phyloP scores from a whole-genome alignment of 2,888 invertebrate species.

The Macropis europaea region DNA sequence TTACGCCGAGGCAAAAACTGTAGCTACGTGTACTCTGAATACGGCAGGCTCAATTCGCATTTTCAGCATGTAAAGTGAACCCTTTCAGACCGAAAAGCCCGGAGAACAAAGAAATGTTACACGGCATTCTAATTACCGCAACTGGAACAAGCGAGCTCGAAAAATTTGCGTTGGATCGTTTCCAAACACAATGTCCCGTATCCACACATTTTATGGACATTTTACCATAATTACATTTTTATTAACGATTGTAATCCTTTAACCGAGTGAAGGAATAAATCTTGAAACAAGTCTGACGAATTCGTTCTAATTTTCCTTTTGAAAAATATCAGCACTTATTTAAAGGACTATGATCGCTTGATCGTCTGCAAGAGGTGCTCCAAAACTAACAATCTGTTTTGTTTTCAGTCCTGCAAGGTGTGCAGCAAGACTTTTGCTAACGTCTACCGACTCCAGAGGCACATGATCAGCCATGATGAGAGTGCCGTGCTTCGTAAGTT shows the following conservation, averaged over 20 bases:
- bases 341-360: not conserved
- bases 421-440: conserved; percentile 99
- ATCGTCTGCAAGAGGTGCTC: not conserved
- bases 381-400: conserved; percentile 1
- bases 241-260: not conserved
- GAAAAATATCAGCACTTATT: not conserved
- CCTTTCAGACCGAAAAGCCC: not conserved
- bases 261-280: not conserved
- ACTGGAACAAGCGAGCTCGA: not conserved
- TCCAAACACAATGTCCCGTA: too few relatives aligned
- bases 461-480: conserved; percentile 99
- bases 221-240: too few relatives aligned
- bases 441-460: conserved; percentile 97
- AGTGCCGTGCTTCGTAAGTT: conserved; percentile 97
- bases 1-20: not conserved
- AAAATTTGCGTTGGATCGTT: not conserved
- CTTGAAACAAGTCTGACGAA: too few relatives aligned
- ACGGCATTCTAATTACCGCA: not conserved
- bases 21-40: not conserved
- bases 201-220: too few relatives aligned
- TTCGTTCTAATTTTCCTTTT: too few relatives aligned
- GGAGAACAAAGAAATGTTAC: not conserved
- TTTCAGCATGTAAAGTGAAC: not conserved
- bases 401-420: conserved; percentile 93
- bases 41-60: not conserved